Percentiles rank a stretch among this genome's conserved stretches.
Evolutionary conservation across 2,888 invertebrate genomes (phyloP).

Genomic region (Meta bourneti): DNA sequence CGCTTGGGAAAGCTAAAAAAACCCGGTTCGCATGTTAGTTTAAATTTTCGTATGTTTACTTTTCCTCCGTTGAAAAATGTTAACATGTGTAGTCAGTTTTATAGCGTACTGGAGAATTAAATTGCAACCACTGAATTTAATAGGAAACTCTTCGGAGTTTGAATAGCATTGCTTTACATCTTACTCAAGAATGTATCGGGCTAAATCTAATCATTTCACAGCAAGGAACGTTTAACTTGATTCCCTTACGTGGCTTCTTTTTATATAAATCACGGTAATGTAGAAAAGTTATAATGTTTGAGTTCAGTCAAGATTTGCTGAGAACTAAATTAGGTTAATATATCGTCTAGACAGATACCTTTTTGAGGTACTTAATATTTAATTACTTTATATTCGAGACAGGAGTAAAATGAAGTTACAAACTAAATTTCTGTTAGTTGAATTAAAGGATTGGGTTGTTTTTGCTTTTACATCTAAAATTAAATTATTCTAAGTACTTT

Average conservation of each 20-base stretch:
- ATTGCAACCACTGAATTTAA: neutral
- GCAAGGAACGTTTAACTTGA: neutral
- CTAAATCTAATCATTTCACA: neutral
- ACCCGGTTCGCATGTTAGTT: neutral
- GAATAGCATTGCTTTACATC: neutral
- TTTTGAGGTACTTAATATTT: neutral
- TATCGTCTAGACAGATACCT: neutral
- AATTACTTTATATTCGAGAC: neutral
- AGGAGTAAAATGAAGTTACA: neutral
- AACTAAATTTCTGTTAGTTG: neutral
- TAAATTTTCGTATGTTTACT: slow-evolving; percentile 27
- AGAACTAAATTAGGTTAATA: neutral
- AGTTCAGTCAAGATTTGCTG: neutral
- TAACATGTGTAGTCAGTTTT: slow-evolving; percentile 13
- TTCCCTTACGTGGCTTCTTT: neutral
- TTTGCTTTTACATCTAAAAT: neutral
- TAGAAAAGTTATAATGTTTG: neutral
- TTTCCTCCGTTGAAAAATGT: slow-evolving; percentile 7
- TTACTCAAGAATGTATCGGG: neutral
- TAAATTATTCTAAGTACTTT: neutral
- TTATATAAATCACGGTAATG: neutral
- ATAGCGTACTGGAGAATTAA: neutral
- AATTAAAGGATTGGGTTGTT: neutral
- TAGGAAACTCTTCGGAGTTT: neutral
- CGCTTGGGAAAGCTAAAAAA: neutral